Base-by-base conservation (phyloP, 2,888 invertebrate genomes). In the Platycheirus rosarum region DNA sequence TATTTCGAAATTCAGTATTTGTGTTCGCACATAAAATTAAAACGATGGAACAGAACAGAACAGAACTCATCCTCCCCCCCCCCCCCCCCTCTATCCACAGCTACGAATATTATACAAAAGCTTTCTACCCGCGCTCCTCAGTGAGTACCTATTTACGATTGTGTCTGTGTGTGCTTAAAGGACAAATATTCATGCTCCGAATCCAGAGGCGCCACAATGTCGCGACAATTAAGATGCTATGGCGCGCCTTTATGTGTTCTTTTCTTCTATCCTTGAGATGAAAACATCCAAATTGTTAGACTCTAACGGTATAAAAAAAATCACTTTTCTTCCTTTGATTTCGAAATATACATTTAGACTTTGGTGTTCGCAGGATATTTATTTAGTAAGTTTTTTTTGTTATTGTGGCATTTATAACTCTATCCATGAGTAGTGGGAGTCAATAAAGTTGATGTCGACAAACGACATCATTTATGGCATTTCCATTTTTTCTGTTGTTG, bases 191-290 rank as follows among this genome's bases (percentile, higher is more conserved):
- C 82, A 57, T 68, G 55, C 44, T 49, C 55, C 57, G 49, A 80
- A 70, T 18, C 68, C 20, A 71, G 68, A 73, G 90, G 90, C 90
- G 89, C 89, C 90, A 87, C 85, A 82, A 86, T 86, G 90, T 87
- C 90, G 90, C 90, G 90, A 88, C 90, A 89, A 87, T 89, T 88
- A 86, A 88, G 88, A 88, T 89, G 89, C 87, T 86, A 86, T 89
- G 88, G 88, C 87, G 86, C 82, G 82, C 76, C 82, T 77, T 82
- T 76, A 82, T 82, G 82, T 82, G 49, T 77, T 73, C 66, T 78
- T 73, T 68, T 68, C 55, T 44, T 55, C 48, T 71, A 82, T 71
- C 49, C 53, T 71, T 66, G 55, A 53, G 68, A 62, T 82, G 62
- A 46, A 73, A 80, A 76, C 62, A 76, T 51, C 80, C 35, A 71